A percentile compares a stretch with the other conserved stretches of the same genome.
Conservation (phyloP, 2,797 vertebrate genomes). For the Betta splendens region DNA sequence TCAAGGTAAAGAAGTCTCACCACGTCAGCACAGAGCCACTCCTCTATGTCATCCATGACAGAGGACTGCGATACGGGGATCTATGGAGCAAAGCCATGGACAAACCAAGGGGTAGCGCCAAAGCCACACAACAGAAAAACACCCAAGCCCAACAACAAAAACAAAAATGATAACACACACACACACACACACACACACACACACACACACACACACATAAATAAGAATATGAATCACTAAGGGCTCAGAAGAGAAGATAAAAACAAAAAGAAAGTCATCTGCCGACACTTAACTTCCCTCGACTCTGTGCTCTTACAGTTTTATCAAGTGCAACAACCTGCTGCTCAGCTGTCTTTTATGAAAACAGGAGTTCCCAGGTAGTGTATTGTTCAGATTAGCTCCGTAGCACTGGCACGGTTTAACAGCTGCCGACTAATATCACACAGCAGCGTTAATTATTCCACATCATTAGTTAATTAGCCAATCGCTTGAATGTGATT, state of each 20-base stretch:
- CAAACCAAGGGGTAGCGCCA: constrained; percentile 73
- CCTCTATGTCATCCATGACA: constrained; percentile 99
- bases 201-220: constrained; percentile 57
- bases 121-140: constrained; percentile 71
- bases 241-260: constrained; percentile 58
- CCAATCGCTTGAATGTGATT: constrained; percentile 66
- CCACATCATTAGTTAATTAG: constrained; percentile 74
- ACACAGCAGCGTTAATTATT: constrained; percentile 66
- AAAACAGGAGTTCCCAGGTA: constrained; percentile 46
- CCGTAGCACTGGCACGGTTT: constrained; percentile 49
- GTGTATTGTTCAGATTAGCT: constrained; percentile 58
- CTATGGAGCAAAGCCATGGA: constrained; percentile 91
- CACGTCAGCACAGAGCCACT: constrained; percentile 99
- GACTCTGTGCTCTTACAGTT: constrained; percentile 36
- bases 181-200: constrained; percentile 56
- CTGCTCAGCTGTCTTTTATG: constrained; percentile 20
- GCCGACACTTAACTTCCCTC: constrained; percentile 31
- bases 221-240: constrained; percentile 70
- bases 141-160: constrained; percentile 73
- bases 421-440: constrained; percentile 68
- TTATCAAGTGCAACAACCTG: constrained; percentile 14
- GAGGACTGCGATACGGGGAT: constrained; percentile 98
- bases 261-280: constrained; percentile 25
- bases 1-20: constrained; percentile 92
- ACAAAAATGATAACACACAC: constrained; percentile 54